Percentiles rank a stretch among this genome's conserved stretches.
phyloP scores from a whole-genome alignment of 1,140 invertebrate species.

The Tetragonula clypearis region DNA sequence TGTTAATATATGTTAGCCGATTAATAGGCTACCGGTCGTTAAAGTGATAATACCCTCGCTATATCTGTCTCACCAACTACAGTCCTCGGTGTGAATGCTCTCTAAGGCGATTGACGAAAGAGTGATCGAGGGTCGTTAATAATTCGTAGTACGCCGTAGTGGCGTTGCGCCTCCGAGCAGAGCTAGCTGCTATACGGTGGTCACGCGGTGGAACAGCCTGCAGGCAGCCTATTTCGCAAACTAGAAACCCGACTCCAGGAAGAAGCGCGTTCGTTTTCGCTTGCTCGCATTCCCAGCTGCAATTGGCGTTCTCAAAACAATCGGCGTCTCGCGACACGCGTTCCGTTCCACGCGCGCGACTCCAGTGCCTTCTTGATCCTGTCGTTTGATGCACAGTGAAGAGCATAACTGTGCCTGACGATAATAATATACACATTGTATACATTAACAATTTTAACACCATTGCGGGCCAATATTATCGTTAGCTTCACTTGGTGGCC shows the following conservation, averaged over 20 bases:
- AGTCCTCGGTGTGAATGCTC: neutral
- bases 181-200: neutral
- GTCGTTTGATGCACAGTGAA: too few species aligned
- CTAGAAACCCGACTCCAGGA: conserved; percentile 67
- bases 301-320: conserved; percentile 64
- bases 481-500: too few species aligned
- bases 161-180: too few species aligned
- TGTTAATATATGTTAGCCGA: too few species aligned
- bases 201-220: neutral
- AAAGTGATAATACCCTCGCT: neutral
- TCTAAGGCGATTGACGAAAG: conserved; percentile 4
- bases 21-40: too few species aligned
- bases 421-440: too few species aligned
- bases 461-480: too few species aligned
- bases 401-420: too few species aligned
- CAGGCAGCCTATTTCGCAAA: conserved; percentile 51
- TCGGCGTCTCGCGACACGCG: neutral
- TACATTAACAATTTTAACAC: too few species aligned
- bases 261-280: conserved; percentile 54
- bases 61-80: neutral
- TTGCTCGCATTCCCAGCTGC: conserved; percentile 45
- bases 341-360: neutral
- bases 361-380: neutral
- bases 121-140: conserved; percentile 21
- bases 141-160: neutral